Evolutionary conservation across 2,888 invertebrate species (phyloP).

Genomic region (Dexiosoma caninum): DNA sequence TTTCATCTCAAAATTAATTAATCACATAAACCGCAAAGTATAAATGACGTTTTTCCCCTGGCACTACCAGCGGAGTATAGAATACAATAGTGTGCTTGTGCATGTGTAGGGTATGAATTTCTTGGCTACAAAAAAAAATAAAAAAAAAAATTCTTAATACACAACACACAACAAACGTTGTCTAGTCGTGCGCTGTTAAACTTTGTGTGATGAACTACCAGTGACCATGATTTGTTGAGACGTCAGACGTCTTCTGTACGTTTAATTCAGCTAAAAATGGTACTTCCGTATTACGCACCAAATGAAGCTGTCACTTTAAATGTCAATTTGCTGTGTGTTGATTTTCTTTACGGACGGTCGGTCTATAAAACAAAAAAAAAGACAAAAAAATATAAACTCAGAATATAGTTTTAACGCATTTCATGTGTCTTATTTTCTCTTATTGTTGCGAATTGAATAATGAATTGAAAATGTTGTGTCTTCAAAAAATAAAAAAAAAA

Average conservation of each 20-base stretch:
- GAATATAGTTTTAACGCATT: background rate
- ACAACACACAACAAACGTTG: constrained; percentile 10
- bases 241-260: constrained; percentile 12
- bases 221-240: constrained; percentile 50
- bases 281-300: constrained; percentile 67
- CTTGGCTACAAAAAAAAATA: constrained; percentile 41
- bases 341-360: background rate
- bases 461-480: background rate
- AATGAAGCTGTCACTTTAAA: constrained; percentile 72
- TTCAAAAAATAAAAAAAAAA: too few species aligned
- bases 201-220: constrained; percentile 42
- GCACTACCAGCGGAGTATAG: background rate
- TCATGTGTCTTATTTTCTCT: background rate
- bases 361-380: background rate
- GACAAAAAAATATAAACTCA: too few species aligned
- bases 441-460: background rate
- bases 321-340: constrained; percentile 68
- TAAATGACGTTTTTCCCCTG: background rate
- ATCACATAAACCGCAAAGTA: constrained; percentile 10
- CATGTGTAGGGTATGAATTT: constrained; percentile 5
- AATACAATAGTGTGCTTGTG: background rate
- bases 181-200: constrained; percentile 21
- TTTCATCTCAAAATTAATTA: constrained; percentile 23
- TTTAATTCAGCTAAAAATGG: constrained; percentile 50
- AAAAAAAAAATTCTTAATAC: constrained; percentile 13